A percentile compares a stretch with the other conserved stretches of the same genome.
Evolutionary conservation across 2,797 vertebrate genomes (phyloP).

Genomic region (Novumbra hubbsi): DNA sequence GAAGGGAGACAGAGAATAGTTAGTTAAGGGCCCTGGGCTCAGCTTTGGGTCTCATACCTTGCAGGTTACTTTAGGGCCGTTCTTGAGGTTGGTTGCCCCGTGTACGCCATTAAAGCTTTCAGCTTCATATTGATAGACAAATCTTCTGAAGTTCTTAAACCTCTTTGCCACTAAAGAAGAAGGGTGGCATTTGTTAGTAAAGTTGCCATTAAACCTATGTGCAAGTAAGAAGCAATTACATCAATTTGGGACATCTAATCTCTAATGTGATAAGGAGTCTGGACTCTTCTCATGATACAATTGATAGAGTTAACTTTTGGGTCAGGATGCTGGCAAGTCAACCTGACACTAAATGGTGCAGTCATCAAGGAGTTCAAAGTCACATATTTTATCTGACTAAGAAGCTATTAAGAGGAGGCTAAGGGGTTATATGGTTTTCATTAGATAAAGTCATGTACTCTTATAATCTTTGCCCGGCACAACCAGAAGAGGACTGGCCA

Average conservation of each 20-base stretch:
- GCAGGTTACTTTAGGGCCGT: constrained; percentile 83
- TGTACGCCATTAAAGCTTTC: constrained; percentile 79
- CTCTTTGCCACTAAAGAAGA: constrained; percentile 77
- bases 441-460: too few species aligned
- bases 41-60: constrained; percentile 66
- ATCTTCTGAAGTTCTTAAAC: constrained; percentile 85
- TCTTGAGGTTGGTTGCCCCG: constrained; percentile 75
- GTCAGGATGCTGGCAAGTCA: background rate
- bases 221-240: too few species aligned
- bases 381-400: constrained; percentile 9
- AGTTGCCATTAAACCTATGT: background rate
- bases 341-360: constrained; percentile 8
- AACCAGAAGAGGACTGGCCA: too few species aligned
- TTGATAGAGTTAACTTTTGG: too few species aligned
- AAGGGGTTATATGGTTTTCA: too few species aligned
- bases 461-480: too few species aligned
- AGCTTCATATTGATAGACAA: constrained; percentile 84
- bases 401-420: too few species aligned
- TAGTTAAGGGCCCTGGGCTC: background rate
- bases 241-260: too few species aligned
- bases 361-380: constrained; percentile 33
- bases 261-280: too few species aligned
- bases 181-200: constrained; percentile 7
- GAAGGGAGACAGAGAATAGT: background rate
- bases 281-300: too few species aligned